Evolutionary conservation across 2,113 vertebrate genomes (phyloP).

Genomic region (Rhea pennata): DNA sequence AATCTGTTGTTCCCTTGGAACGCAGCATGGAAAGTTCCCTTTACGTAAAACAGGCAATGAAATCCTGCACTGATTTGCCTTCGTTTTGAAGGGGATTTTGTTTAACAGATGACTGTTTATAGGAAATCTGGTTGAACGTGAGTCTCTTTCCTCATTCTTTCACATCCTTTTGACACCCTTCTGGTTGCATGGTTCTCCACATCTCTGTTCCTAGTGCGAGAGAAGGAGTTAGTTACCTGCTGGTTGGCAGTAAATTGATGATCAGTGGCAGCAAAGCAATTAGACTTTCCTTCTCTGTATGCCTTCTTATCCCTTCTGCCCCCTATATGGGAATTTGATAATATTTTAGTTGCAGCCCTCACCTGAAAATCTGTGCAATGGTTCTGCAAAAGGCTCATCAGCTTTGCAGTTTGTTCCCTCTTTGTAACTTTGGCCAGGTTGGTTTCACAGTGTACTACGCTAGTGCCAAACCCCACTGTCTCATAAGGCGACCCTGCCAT

Average conservation of each 20-base stretch:
- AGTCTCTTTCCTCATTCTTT: accelerated
- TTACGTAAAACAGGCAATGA: background rate
- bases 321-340: background rate
- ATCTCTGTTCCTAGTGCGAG: background rate
- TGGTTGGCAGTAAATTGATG: background rate
- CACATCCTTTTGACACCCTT: background rate
- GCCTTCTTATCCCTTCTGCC: background rate
- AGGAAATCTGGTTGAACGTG: background rate
- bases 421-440: background rate
- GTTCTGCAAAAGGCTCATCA: background rate
- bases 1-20: background rate
- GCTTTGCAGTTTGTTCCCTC: background rate
- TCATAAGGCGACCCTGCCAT: background rate
- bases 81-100: background rate
- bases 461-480: too few species aligned
- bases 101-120: background rate
- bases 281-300: background rate
- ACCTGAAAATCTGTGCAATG: background rate
- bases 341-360: background rate
- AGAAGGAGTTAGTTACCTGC: background rate
- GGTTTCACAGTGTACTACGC: background rate
- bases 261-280: background rate
- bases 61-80: background rate
- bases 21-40: background rate
- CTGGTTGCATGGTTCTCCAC: background rate